These are phyloP conservation scores for Pachyseris speciosa DNA, from an alignment of 64 coral and sea anemone species.

Conservation along the genomic window DNA sequence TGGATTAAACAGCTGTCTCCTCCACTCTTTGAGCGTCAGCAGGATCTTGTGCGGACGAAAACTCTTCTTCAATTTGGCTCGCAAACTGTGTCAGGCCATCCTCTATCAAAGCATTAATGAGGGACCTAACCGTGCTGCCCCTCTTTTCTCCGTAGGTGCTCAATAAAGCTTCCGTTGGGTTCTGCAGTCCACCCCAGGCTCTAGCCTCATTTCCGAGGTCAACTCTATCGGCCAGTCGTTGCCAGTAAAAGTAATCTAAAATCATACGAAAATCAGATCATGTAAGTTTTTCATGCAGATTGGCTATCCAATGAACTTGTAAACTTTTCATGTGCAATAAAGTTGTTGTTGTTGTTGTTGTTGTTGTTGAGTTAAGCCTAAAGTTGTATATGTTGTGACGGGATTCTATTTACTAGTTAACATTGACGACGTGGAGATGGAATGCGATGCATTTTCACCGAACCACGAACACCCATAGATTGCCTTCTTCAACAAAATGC, in stretches of 20 bases:
- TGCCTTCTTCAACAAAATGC: too few relatives aligned
- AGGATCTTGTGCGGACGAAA: too few relatives aligned
- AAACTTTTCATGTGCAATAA: too few relatives aligned
- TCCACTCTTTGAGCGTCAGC: too few relatives aligned
- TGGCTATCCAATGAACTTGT: too few relatives aligned
- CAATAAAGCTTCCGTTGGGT: background rate
- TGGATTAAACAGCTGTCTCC: background rate
- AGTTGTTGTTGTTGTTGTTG: too few relatives aligned
- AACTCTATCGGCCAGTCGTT: background rate
- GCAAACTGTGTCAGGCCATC: background rate
- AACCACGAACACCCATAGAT: too few relatives aligned
- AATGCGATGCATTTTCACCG: too few relatives aligned
- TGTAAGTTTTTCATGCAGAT: background rate
- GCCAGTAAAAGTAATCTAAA: background rate
- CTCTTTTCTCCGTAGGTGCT: background rate
- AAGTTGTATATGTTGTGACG: too few relatives aligned
- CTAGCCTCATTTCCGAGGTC: background rate
- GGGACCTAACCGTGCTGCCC: background rate
- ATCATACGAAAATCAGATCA: background rate
- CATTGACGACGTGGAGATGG: too few relatives aligned
- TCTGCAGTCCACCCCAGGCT: background rate
- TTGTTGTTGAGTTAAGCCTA: too few relatives aligned
- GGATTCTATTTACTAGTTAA: too few relatives aligned
- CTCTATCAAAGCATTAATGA: background rate
- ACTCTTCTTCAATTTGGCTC: background rate